Base-by-base conservation (phyloP, 2,113 vertebrate species). In the Pseudorhombus dupliciocellatus region DNA sequence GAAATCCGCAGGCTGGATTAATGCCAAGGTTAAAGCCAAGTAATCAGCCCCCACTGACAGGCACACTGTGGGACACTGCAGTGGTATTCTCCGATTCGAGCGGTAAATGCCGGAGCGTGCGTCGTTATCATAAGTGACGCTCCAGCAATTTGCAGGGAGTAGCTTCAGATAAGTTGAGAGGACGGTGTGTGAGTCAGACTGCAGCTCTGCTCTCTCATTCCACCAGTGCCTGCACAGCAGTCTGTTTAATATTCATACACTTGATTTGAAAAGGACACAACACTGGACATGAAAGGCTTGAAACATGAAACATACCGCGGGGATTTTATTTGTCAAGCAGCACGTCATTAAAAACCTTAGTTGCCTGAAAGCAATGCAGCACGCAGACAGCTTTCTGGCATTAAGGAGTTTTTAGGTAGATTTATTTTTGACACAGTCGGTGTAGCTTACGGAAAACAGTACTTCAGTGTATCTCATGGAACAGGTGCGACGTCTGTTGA, bases 291-390 rank as follows among this genome's bases (percentile, higher is more conserved):
- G 63, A 66, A 76, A 66, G 18, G 14, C 26, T 51, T 44, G 46
- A 53, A 62, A 59, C 6, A 21, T 21, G 57, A 62, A 62, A 31
- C 26, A 79, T 55, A 69, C 73, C 66, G 28, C 22, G 1, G 53
- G 56, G 61, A 60, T 77, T 74, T 22, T 58, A 31, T 81, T 75
- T 74, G 66, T 77, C 79, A 80, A 74, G 76, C 70, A 77, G 34
- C 55, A 52, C 46, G 53, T 74, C 53, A 55, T 70, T 15, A 55
- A 62, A 69, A 69, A 54, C 28, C 18, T 40, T 8, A 20, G 44
- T 24, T 30, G 44, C 74, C 54, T 66, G 53, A 48, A 30, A 30
- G 18, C 56, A 54, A 70, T 20, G 42, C 26, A 51, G 34, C 22
- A 42, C 26, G 20, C 54, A 73, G 64, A 70, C 64, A 42, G 9